Evolutionary conservation across 64 coral and sea anemone genomes (phyloP), one percentile per base, ranked within the genome.

Genomic region (Pocillopora damicornis): DNA sequence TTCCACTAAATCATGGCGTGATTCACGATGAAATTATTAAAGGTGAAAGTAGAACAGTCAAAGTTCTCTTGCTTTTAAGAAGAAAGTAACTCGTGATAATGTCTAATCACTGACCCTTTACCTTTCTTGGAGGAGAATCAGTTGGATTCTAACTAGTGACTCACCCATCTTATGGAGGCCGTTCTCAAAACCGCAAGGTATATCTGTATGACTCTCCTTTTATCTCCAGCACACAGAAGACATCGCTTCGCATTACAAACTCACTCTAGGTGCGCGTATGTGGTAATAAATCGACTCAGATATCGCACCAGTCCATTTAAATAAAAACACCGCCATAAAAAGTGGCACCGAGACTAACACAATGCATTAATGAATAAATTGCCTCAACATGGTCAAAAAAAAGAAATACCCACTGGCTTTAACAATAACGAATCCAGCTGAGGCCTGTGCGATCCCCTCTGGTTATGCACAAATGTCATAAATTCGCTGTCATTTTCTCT

Each of bases 401-500:
- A 38, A 62, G 13, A 58, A 60, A 87, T 61, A 80, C 90, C 65
- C 73, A 92, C 90, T 56, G 90, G 90, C 79, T 77, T 92, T 2
- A 92, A 73, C 69, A 92, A 73, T 63, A 92, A 61, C 37, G 86
- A 59, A 42, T 92, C 90, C 25, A 92, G 56, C 74, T 92, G 90
- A 37, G 82, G 74, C 61, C 86, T 56, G 30, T 86, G 74, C 35
- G 74, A 76, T 18, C 83, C 90, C 65, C 83, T 86, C 75, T 92
- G 90, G 62, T 65, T 67, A 38, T 87, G 84, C 9, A 92, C 83
- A 80, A 92, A 92, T 14, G 84, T 26, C 75, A 87, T 84, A 15
- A 92, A 92, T n/a, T 92, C 90, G 12, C 75, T 71, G 51, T 92
- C 90, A 63, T 79, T 71, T 20, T 92, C 90, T 69, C 90, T 69